Conservation (phyloP, 2,113 vertebrate species). For the Phodopus roborovskii region DNA sequence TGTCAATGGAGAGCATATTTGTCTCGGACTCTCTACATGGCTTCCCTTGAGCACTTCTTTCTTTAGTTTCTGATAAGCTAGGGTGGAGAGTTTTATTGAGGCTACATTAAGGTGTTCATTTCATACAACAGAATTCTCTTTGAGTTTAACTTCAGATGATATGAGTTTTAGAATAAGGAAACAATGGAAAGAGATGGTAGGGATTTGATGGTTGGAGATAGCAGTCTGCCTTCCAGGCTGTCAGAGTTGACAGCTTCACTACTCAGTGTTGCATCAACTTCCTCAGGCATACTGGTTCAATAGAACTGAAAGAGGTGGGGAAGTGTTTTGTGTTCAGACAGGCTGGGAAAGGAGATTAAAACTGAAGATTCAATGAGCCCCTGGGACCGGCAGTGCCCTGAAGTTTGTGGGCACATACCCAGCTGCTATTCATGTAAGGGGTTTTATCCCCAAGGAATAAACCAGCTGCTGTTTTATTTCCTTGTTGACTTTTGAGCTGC, state of each 20-base stretch:
- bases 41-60: neutral
- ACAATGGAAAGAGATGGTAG: neutral
- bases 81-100: neutral
- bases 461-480: slow-evolving; percentile 76
- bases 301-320: slow-evolving; percentile 6
- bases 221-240: neutral
- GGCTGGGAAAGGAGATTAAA: neutral
- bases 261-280: neutral
- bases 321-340: neutral
- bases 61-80: neutral
- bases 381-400: neutral
- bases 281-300: neutral
- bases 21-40: neutral
- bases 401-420: slow-evolving; percentile 32
- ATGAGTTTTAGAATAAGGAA: slow-evolving; percentile 33
- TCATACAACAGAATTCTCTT: neutral
- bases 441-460: slow-evolving; percentile 53
- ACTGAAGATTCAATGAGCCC: neutral
- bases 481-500: slow-evolving; percentile 78
- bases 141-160: neutral
- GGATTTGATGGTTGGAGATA: slow-evolving; percentile 3
- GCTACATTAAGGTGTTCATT: neutral
- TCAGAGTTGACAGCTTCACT: slow-evolving; percentile 38
- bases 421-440: slow-evolving; percentile 45
- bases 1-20: neutral